Evolutionary conservation across 2,888 invertebrate species (phyloP), one percentile per base, ranked within the genome.

Genomic region (Idaea dimidiata): DNA sequence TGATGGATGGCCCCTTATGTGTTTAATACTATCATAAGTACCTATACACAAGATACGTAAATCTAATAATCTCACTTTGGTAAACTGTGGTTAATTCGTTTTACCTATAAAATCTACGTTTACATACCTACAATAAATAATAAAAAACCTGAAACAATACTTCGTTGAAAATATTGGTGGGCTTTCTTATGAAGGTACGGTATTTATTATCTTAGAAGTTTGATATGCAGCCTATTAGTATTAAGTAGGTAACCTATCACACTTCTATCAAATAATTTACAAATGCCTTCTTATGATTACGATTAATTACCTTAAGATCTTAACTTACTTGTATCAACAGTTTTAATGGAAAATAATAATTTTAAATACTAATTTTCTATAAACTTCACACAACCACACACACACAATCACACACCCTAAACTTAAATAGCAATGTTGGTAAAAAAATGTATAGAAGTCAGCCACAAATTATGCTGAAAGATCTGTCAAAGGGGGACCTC

Each of bases 61-160:
- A 65, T 76, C 89, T 92, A 93, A 92, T 93, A 93, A 93, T 93
- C 93, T 93, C 93, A 93, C 93, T 93, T 93, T 93, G 93, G 93
- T 93, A 93, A 91, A 93, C 93, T 93, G 93, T 93, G 93, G 93
- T 93, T 90, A 89, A 87, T 87, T 83, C 81, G 86, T 86, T 87
- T 76, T 72, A 66, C 74, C 33, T 59, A 31, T 16, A 58, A 62
- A 53, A 59, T 14, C 57, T 66, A 57, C 53, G 61, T 58, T 17
- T 61, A 63, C 63, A 63, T 61, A 24, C 24, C 65, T 62, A 68
- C 63, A 72, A 24, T 62, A 59, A 68, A 57, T 57, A 62, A 67
- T 54, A 62, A 59, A 16, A 60, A 66, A 70, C n/a, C 32, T 16
- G 7, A 64, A 58, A 63, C 64, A 62, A 66, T 43, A 43, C 43